These are phyloP conservation scores for Emydoidea blandingii DNA, from an alignment of 2,797 vertebrate species.

Conservation along the genomic window DNA sequence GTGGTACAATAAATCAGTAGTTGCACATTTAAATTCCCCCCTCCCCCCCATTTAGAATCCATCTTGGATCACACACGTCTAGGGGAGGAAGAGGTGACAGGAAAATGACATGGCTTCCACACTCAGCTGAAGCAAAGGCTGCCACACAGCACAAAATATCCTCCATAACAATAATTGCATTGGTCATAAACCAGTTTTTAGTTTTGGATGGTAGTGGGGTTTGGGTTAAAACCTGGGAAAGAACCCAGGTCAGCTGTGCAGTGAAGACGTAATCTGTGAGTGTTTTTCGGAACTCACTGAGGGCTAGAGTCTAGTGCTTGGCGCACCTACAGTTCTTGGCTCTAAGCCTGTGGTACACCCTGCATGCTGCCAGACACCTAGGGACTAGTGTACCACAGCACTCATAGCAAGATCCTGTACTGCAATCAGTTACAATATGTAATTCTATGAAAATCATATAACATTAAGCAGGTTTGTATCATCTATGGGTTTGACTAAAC, in stretches of 20 bases:
- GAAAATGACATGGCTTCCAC: not conserved
- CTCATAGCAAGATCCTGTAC: not conserved
- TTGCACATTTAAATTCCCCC: not conserved
- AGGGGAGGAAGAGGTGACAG: not conserved
- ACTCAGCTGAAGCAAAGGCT: not conserved
- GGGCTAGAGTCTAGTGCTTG: no score
- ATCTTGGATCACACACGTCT: not conserved
- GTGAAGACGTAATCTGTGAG: no score
- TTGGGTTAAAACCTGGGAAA: no score
- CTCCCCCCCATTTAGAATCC: not conserved
- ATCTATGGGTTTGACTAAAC: not conserved
- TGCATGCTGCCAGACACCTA: fast-evolving
- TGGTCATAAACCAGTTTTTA: not conserved
- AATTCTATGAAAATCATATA: not conserved
- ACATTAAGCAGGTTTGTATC: not conserved
- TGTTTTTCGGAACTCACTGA: no score
- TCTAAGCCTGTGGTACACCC: not conserved
- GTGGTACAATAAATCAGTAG: not conserved
- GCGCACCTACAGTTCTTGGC: not conserved
- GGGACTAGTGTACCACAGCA: not conserved
- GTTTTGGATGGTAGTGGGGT: no score
- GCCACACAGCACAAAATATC: not conserved
- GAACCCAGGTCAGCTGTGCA: no score
- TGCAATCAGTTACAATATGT: not conserved
- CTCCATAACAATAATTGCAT: not conserved